Percentiles rank a stretch among this genome's conserved stretches.
phyloP scores from a whole-genome alignment of 2,888 invertebrate species.

The Polymixis lichenea region DNA sequence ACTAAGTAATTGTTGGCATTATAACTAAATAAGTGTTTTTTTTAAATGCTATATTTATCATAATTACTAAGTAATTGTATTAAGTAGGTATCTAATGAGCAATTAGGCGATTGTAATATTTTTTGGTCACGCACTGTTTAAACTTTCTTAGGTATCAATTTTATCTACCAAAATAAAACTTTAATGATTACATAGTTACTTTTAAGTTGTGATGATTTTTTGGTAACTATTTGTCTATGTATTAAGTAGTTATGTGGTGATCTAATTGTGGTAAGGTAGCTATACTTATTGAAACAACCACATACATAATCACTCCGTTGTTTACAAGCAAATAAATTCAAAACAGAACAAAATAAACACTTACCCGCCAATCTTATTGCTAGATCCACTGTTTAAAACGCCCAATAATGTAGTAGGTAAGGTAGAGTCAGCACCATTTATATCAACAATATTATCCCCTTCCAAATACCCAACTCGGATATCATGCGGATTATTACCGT shows the following conservation, averaged over 20 bases:
- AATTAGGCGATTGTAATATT: neutral
- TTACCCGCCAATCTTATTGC: slow-evolving; percentile 81
- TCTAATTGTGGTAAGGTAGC: neutral
- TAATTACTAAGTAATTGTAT: neutral
- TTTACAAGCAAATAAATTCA: neutral
- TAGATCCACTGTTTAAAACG: slow-evolving; percentile 82
- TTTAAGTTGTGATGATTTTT: neutral
- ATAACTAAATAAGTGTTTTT: neutral
- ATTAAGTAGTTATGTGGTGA: neutral
- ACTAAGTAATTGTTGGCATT: neutral
- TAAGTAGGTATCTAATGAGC: neutral
- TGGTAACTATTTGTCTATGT: neutral
- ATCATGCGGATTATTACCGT: slow-evolving; percentile 88
- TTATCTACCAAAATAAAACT: neutral
- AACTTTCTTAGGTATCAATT: neutral
- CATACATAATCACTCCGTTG: no score
- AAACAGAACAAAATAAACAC: slow-evolving; percentile 54
- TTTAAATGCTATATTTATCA: neutral
- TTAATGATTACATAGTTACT: no score
- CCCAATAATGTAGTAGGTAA: slow-evolving; percentile 84
- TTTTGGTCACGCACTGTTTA: neutral
- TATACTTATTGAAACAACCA: neutral
- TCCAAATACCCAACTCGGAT: slow-evolving; percentile 93
- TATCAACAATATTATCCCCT: slow-evolving; percentile 92
- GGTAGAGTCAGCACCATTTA: slow-evolving; percentile 90